A percentile compares a stretch with the other conserved stretches of the same genome.
Evolutionary conservation across 2,113 vertebrate genomes (phyloP).

Genomic region (Bubo scandiacus): DNA sequence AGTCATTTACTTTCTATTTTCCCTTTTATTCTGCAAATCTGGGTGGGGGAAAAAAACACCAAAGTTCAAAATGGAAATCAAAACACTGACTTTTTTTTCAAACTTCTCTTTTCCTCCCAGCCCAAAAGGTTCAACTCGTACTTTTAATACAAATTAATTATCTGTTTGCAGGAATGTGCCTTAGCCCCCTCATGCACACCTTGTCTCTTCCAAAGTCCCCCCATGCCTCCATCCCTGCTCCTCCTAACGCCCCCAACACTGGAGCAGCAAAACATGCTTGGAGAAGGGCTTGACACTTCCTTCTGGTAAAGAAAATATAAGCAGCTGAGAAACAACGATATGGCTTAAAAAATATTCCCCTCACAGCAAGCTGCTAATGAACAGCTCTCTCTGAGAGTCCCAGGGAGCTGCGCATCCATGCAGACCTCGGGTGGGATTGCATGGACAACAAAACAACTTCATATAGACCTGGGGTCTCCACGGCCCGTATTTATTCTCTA

Average conservation of each 20-base stretch:
- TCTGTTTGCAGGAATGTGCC: background rate
- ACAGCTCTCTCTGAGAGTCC: background rate
- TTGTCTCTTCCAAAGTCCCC: background rate
- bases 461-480: background rate
- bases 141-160: background rate
- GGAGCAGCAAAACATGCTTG: accelerated
- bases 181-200: accelerated
- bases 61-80: background rate
- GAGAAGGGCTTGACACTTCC: background rate
- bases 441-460: background rate
- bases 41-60: accelerated
- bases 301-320: background rate
- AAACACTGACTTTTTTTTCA: background rate
- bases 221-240: background rate
- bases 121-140: background rate
- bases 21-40: background rate
- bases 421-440: background rate
- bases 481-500: accelerated
- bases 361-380: background rate
- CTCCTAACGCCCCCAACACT: background rate
- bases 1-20: background rate
- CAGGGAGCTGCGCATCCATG: background rate
- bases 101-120: background rate
- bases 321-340: background rate
- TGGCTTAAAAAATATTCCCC: background rate